Evolutionary conservation across 2,888 invertebrate genomes (phyloP), one percentile per base, ranked within the genome.

Genomic region (Parthenolecanium corni): DNA sequence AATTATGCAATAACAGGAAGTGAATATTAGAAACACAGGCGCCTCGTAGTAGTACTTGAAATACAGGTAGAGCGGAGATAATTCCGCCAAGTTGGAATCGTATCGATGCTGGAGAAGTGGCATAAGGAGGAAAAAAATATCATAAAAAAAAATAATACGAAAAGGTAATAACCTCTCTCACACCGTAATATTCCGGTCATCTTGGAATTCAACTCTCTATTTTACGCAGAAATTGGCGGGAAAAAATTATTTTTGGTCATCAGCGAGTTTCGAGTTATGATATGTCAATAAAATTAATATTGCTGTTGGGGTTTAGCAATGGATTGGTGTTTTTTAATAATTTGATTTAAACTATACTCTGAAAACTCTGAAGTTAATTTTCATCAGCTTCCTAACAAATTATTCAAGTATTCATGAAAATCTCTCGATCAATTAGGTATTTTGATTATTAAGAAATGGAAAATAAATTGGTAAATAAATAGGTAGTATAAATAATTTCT

Each of bases 111-210:
- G 36, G 40, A 36, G 52, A 31, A 21, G 16, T 14, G n/a, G 49
- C 21, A 14, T 12, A n/a, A n/a, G n/a, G n/a, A 23, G 49, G 23
- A 23, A 49, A 49, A 21, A 49, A 23, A 23, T 21, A 44, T 44
- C 16, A 44, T n/a, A n/a, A 16, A 44, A 49, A 21, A 20, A 49
- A 49, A 21, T 9, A 49, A 49, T 14, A 49, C 23, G 20, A 52
- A 61, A 61, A 61, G 61, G 61, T 61, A 61, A 61, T 61, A 61
- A 61, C 61, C 61, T 61, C 51, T 61, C n/a, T n/a, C n/a, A n/a
- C 61, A 49, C 49, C 40, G 51, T 61, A 61, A 61, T 51, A 61
- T 49, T 61, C 61, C 61, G 47, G 61, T 61, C 51, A 61, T 61
- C 31, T 38, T 49, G 51, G 51, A 51, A 61, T 31, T 61, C 61